phyloP scores from a whole-genome alignment of 2,888 invertebrate genomes.

The Napeogenes sylphis region DNA sequence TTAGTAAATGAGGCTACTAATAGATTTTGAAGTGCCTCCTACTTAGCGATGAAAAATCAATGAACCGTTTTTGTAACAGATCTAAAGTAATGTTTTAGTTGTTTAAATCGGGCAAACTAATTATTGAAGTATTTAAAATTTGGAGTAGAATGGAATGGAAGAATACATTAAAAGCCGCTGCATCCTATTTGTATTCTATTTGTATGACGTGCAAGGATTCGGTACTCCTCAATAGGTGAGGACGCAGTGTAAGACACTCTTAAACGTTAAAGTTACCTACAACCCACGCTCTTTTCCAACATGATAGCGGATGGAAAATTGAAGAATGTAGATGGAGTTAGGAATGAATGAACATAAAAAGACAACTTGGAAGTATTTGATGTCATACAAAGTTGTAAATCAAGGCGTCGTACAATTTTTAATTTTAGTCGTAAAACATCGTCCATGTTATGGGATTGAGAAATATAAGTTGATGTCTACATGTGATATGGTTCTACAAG shows the following conservation, averaged over 20 bases:
- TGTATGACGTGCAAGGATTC: conserved; percentile 13
- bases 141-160: too few relatives aligned
- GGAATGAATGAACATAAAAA: background rate
- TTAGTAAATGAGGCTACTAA: conserved; percentile 7
- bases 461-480: background rate
- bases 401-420: too few relatives aligned
- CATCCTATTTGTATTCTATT: conserved; percentile 13
- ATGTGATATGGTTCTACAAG: conserved; percentile 16
- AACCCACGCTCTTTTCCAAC: too few relatives aligned
- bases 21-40: background rate
- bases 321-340: background rate
- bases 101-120: too few relatives aligned
- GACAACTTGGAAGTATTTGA: too few relatives aligned
- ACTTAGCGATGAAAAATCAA: conserved; percentile 5
- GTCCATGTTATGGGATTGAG: too few relatives aligned
- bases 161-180: conserved; percentile 13
- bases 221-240: conserved; percentile 11
- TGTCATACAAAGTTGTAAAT: too few relatives aligned
- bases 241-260: conserved; percentile 12
- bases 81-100: background rate
- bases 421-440: too few relatives aligned
- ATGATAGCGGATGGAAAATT: too few relatives aligned
- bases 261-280: conserved; percentile 13
- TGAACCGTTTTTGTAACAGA: background rate
- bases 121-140: too few relatives aligned